These are phyloP conservation scores for Chaetodon trifasciatus DNA, from an alignment of 2,797 vertebrate species.

Conservation along the genomic window DNA sequence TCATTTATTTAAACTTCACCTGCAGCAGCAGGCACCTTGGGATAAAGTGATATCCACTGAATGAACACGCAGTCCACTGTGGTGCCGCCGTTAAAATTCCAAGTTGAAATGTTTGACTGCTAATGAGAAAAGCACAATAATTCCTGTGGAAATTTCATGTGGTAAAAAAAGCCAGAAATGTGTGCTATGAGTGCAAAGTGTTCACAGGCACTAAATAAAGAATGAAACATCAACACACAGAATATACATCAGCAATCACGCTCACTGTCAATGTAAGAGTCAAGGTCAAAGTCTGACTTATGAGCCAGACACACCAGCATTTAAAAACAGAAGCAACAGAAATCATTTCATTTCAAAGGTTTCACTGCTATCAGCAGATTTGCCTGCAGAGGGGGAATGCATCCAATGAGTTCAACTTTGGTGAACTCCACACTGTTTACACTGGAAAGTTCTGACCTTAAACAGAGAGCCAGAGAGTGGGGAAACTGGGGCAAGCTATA, in stretches of 20 bases:
- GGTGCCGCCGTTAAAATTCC: slow-evolving; percentile 1
- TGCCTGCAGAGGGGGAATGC: neutral
- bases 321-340: neutral
- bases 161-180: neutral
- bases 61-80: slow-evolving; percentile 7
- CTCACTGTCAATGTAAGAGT: neutral
- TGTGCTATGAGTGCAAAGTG: neutral
- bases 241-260: neutral
- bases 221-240: neutral
- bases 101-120: neutral
- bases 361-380: neutral
- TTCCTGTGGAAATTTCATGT: neutral
- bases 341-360: neutral
- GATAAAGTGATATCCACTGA: slow-evolving; percentile 23
- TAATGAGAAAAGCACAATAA: neutral
- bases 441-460: neutral
- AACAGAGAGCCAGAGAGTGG: neutral
- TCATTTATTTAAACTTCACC: slow-evolving; percentile 77
- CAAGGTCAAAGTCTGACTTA: neutral
- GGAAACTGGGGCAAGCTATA: neutral
- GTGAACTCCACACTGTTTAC: neutral
- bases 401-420: neutral
- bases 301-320: neutral
- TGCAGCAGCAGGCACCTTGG: slow-evolving; percentile 47
- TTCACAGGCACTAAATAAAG: neutral